Evolutionary conservation across 2,888 invertebrate species (phyloP).

Genomic region (Papilio protenor): DNA sequence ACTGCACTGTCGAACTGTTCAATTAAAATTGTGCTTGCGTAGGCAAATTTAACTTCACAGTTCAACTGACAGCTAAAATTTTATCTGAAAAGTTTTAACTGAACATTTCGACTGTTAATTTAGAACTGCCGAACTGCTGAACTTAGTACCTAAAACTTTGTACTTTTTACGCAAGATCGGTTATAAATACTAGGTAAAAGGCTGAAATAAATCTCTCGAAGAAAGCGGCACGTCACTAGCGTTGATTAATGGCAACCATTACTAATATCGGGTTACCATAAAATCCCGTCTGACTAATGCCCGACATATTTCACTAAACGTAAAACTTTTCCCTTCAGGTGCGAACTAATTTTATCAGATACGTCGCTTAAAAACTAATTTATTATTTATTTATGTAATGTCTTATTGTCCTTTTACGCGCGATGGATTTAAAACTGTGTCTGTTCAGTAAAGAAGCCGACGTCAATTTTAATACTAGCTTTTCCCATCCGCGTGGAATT

Average conservation of each 20-base stretch:
- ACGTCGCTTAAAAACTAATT: background rate
- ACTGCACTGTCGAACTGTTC: no score
- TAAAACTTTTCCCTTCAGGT: slow-evolving; percentile 21
- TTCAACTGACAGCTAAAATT: no score
- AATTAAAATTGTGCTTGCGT: no score
- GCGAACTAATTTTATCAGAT: background rate
- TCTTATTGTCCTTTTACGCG: no score
- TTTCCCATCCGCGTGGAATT: no score
- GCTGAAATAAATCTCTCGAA: background rate
- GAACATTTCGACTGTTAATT: no score
- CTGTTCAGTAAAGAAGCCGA: no score
- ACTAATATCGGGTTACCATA: slow-evolving; percentile 27
- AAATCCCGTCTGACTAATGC: slow-evolving; percentile 33
- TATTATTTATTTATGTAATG: background rate
- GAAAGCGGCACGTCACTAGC: slow-evolving; percentile 19
- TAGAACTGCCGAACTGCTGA: no score
- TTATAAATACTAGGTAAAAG: background rate
- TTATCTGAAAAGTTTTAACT: no score
- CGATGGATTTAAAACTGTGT: no score
- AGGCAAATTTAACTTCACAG: no score
- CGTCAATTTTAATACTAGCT: no score
- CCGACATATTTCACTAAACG: slow-evolving; percentile 29
- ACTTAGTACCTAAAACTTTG: background rate
- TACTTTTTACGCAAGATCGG: background rate
- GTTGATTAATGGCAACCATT: slow-evolving; percentile 26